A percentile compares a stretch with the other conserved stretches of the same genome.
Evolutionary conservation across 2,797 vertebrate genomes (phyloP).

Genomic region (Micropoecilia bifurca): DNA sequence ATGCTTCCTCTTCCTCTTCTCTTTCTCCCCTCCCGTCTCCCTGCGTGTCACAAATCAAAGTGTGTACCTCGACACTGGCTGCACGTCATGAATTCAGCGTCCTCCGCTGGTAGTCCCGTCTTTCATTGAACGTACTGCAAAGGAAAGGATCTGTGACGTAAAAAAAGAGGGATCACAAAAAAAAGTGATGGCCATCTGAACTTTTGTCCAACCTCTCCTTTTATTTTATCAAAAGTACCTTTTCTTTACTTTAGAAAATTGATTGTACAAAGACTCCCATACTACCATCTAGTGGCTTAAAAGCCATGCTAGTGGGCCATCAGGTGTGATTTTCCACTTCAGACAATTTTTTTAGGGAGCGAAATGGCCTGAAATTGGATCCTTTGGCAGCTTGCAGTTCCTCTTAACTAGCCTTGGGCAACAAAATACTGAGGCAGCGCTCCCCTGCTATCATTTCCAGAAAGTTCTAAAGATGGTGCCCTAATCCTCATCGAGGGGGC

Average conservation of each 20-base stretch:
- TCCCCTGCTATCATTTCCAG: constrained; percentile 44
- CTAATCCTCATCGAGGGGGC: constrained; percentile 20
- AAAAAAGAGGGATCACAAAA: constrained; percentile 41
- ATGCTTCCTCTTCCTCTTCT: constrained; percentile 49
- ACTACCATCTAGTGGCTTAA: constrained; percentile 63
- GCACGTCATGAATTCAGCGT: constrained; percentile 66
- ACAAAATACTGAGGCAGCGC: constrained; percentile 50
- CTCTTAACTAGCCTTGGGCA: constrained; percentile 52
- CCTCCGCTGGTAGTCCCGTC: constrained; percentile 57
- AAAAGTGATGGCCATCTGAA: constrained; percentile 53
- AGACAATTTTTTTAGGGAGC: constrained; percentile 64
- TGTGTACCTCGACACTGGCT: constrained; percentile 63
- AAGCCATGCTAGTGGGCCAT: constrained; percentile 68
- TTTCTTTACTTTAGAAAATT: constrained; percentile 54
- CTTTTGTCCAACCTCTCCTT: constrained; percentile 46
- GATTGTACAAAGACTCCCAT: constrained; percentile 68
- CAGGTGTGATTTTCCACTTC: constrained; percentile 76
- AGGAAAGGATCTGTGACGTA: constrained; percentile 7
- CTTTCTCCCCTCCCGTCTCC: constrained; percentile 28
- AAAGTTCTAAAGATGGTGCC: constrained; percentile 39
- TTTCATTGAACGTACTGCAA: constrained; percentile 38
- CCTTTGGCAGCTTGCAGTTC: constrained; percentile 57
- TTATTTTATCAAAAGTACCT: constrained; percentile 52
- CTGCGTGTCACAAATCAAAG: constrained; percentile 69
- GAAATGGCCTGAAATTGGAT: constrained; percentile 70